A percentile compares a stretch with the other conserved stretches of the same genome.
Evolutionary conservation across 2,797 vertebrate species (phyloP).

Genomic region (Poeciliopsis paucimaculata): DNA sequence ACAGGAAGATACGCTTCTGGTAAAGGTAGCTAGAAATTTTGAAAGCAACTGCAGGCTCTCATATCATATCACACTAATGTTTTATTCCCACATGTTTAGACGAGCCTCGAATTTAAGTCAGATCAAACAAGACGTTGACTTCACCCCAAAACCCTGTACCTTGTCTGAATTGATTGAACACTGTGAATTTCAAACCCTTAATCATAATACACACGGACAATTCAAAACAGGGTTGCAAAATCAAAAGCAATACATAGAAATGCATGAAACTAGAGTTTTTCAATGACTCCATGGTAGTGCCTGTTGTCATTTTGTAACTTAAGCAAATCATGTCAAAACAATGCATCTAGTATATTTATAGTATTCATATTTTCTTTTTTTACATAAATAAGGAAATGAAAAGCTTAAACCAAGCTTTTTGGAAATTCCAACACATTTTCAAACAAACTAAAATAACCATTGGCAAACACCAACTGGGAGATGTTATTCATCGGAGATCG

Average conservation of each 20-base stretch:
- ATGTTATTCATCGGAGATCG: not conserved
- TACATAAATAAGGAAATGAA: not conserved
- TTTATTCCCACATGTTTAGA: not conserved
- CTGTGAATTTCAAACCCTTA: not conserved
- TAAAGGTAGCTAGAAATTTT: not conserved
- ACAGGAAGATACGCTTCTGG: not conserved
- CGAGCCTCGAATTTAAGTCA: not conserved
- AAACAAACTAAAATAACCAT: not conserved
- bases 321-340: not conserved
- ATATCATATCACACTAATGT: not conserved
- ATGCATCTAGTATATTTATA: not conserved
- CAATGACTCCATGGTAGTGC: not conserved
- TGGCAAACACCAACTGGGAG: not conserved
- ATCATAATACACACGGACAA: not conserved
- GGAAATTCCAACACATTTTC: not conserved
- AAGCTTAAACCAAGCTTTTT: not conserved
- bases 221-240: not conserved
- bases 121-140: not conserved
- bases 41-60: not conserved
- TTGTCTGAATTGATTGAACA: not conserved
- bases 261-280: not conserved
- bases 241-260: not conserved
- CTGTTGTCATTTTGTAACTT: not conserved
- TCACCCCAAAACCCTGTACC: not conserved
- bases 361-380: not conserved